Evolutionary conservation across 2,797 vertebrate genomes (phyloP), one percentile per base, ranked within the genome.

Genomic region (Onychomys arenicola): DNA sequence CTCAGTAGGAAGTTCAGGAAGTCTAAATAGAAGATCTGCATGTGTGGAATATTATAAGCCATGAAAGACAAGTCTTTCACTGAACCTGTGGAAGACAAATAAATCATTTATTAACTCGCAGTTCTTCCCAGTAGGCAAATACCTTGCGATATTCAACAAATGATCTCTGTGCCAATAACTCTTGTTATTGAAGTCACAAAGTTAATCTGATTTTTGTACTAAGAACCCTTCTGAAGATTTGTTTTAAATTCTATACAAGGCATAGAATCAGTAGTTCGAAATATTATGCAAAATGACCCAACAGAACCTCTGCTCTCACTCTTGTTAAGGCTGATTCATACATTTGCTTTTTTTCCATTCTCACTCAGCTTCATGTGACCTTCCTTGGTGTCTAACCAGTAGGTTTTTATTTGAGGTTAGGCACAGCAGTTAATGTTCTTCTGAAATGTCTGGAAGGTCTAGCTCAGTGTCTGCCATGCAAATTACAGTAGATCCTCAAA

Each of bases 1-100:
- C 95, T 95, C 46, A 3, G 71, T 27, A 69, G 63, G 77, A 91
- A 80, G 67, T 93, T 93, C 77, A 95, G 37, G 8, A 89, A 91
- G 87, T 40, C 95, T 87, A 80, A 93, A 93, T 23, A 67, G 43
- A 93, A 95, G 83, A 92, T 93, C 84, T 95, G 71, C 52, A 63
- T 96, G 83, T n/a, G 21, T 61, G 57, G 55, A 94, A 77, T 57
- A 88, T 67, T 52, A 88, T 91, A 95, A 85, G 16, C 89, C 76
- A 10, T 57, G 69, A 87, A 94, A 93, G 65, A 75, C 77, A 90
- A 59, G 59, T 43, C 49, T 96, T 21, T 52, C 76, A 73, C 57
- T 89, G 69, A 80, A 92, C 40, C 55, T 92, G 27, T 78, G 55
- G 34, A 93, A 69, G 19, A 52, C 94, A 96, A 94, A 91, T 80